Base-by-base conservation (phyloP, 2,113 vertebrate species). In the Psammodynastes pulverulentus region DNA sequence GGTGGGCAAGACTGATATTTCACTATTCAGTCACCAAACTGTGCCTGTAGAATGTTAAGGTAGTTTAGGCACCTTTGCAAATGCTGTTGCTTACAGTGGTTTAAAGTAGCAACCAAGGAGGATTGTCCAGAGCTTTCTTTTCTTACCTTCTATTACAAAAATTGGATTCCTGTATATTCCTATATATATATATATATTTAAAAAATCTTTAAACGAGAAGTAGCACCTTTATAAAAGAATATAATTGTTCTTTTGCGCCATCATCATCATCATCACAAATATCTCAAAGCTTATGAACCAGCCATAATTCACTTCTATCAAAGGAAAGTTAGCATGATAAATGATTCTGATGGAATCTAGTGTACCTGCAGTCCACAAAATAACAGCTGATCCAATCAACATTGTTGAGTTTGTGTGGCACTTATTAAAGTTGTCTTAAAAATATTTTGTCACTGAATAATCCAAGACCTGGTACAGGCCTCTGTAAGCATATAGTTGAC, bases 381-480 rank as follows among this genome's bases (percentile, higher is more conserved):
- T 95, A 90, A 92, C 21, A 52, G 89, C 17, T 88, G 88, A 94
- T 94, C 95, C 94, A 93, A 94, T 52, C 91, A 51, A 91, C 94
- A 92, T 54, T 92, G 91, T 96, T 93, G 56, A 95, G 94, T 88
- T 92, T 62, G 51, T 89, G 94, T 97, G 96, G 96, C 96, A 97
- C 45, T 19, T 90, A 89, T 94, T 90, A 95, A 62, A 56, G 97
- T 92, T 93, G 87, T 95, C 93, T 96, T 94, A 95, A 95, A 92
- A 95, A 86, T 93, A 95, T 79, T 79, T 79, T 29, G 93, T 94
- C 96, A 96, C 96, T 97, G 97, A 97, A 97, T 91, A 94, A 97
- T 96, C 0, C 0, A 92, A 97, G 93, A 53, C 95, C 93, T 95
- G 91, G 95, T 90, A 51, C 93, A 94, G 95, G 95, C 96, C 91